Conservation (phyloP, 2,888 invertebrate species). For the Ectemnius lituratus region DNA sequence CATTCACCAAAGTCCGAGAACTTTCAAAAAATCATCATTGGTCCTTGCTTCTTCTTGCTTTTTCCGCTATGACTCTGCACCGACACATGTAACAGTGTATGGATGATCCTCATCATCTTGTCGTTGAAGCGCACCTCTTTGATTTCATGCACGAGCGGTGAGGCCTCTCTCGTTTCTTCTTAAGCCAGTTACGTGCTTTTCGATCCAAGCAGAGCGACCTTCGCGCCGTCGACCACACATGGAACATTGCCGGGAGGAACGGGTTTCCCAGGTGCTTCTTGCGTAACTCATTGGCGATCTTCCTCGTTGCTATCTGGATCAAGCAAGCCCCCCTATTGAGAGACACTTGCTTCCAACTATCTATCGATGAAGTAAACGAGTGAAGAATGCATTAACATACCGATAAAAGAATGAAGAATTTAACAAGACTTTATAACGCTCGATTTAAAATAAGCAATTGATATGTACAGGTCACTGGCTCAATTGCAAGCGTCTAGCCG, state of each 20-base stretch:
- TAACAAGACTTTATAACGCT: neutral
- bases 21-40: too few relatives aligned
- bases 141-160: neutral
- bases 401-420: neutral
- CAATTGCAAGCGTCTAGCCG: neutral
- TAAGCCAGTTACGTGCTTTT: neutral
- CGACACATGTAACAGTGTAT: too few relatives aligned
- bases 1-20: too few relatives aligned
- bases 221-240: constrained; percentile 25
- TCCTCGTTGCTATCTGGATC: constrained; percentile 14
- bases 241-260: constrained; percentile 44
- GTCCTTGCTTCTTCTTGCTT: too few relatives aligned
- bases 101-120: neutral
- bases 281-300: constrained; percentile 25
- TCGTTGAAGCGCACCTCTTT: neutral
- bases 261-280: constrained; percentile 31
- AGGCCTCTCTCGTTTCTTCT: constrained; percentile 8
- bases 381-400: neutral
- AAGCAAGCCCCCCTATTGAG: constrained; percentile 9
- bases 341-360: too few relatives aligned
- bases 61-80: too few relatives aligned
- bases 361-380: neutral
- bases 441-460: neutral
- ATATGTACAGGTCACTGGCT: neutral
- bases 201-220: constrained; percentile 28